Base-by-base conservation (phyloP, 1,140 invertebrate species). In the Idris sp. region DNA sequence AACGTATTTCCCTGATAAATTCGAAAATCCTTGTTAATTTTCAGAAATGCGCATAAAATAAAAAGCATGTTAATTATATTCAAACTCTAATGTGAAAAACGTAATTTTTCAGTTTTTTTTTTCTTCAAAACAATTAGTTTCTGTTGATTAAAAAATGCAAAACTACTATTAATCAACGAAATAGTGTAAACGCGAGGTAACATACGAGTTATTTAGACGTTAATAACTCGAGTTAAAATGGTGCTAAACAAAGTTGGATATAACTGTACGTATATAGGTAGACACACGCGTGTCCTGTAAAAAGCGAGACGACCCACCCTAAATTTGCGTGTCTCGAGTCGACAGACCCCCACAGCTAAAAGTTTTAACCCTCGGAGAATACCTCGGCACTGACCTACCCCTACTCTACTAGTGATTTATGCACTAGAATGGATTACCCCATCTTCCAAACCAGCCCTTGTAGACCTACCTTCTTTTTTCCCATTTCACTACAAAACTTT, bases 271-370 rank as follows among this genome's bases (percentile, higher is more conserved):
- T 22, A 6, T 22, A 6, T 59, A 26, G 7, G 54, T 61, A 48
- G 62, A 67, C 51, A 64, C 40, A 61, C 35, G 19, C 46, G 41
- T 65, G 40, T 69, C 75, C 64, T 69, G 48, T 59, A 68, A 48
- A 80, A 76, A 69, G 76, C 71, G 78, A 71, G 59, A 80, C 77
- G 81, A 84, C 83, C 81, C 80, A 85, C 85, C 83, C 81, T 85
- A 85, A 85, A 86, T 86, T 86, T 80, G 83, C 84, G 83, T 86
- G 82, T 86, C 82, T 85, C 83, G 79, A 81, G 78, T 77, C 64
- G n/a, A 64, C 75, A 76, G 72, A 61, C 76, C 78, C 82, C 77
- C 82, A 71, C 65, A 67, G 74, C 73, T 82, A 71, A 83, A 86
- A 86, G 76, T 84, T 84, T 85, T 77, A 83, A 80, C 79, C 83